These are phyloP conservation scores for Pseudois nayaur DNA, from an alignment of 2,113 vertebrate genomes.

Conservation along the genomic window DNA sequence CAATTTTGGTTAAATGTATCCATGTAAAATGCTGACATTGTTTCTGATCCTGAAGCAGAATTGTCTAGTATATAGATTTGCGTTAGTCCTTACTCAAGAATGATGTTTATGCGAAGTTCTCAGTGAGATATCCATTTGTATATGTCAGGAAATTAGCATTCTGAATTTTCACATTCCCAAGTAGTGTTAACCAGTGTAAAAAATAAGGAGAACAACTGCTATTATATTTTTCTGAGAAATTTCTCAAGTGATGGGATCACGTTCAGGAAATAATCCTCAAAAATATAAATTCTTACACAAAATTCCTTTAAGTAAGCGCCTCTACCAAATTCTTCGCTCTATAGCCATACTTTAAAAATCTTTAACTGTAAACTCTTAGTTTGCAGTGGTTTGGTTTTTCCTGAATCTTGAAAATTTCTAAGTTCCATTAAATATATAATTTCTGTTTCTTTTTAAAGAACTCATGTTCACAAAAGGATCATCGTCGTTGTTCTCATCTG, in stretches of 20 bases:
- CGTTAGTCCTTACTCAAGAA: constrained; percentile 23
- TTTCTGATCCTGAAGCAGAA: background rate
- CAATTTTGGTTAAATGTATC: background rate
- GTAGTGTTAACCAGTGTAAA: background rate
- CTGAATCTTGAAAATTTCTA: background rate
- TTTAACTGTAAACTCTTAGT: background rate
- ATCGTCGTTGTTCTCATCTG: constrained; percentile 81
- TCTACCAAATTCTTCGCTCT: background rate
- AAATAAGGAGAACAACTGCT: background rate
- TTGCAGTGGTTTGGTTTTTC: background rate
- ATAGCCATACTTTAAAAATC: background rate
- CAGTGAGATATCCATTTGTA: background rate
- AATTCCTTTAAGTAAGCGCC: background rate
- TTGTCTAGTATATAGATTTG: background rate
- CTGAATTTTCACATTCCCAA: background rate
- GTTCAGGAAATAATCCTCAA: background rate
- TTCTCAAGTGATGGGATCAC: background rate
- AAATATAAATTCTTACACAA: constrained; percentile 4
- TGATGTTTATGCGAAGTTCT: background rate
- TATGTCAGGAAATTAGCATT: background rate
- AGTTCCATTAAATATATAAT: constrained; percentile 46
- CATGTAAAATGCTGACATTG: background rate
- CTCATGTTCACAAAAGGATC: constrained; percentile 82
- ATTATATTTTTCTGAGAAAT: background rate
- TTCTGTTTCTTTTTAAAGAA: constrained; percentile 64